These are phyloP conservation scores for Seriola rivoliana DNA, from an alignment of 2,113 vertebrate genomes.

Conservation along the genomic window DNA sequence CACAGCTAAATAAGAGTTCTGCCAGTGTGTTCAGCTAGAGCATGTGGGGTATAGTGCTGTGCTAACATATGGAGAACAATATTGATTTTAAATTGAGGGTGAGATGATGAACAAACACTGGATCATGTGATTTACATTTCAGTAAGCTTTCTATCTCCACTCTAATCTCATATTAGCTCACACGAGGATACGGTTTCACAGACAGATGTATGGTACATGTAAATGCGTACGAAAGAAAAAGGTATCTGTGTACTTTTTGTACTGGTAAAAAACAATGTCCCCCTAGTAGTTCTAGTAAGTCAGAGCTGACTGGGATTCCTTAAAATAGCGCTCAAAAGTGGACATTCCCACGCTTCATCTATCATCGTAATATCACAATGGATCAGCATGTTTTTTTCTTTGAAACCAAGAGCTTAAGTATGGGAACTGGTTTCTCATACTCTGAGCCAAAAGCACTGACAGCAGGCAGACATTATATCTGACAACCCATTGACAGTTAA, in stretches of 20 bases:
- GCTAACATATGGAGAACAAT: slow-evolving; percentile 18
- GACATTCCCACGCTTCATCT: background rate
- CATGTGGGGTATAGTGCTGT: background rate
- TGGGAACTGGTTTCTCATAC: background rate
- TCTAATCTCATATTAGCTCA: slow-evolving; percentile 34
- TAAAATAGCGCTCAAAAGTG: background rate
- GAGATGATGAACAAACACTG: slow-evolving; percentile 22
- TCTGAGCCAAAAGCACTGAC: background rate
- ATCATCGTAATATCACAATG: background rate
- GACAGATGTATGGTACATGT: background rate
- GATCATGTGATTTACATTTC: slow-evolving; percentile 39
- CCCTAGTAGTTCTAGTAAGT: background rate
- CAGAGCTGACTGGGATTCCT: background rate
- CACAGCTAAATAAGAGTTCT: background rate
- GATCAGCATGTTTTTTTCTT: background rate
- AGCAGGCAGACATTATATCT: background rate
- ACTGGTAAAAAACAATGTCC: background rate
- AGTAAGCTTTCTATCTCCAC: slow-evolving; percentile 23
- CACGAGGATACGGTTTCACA: background rate
- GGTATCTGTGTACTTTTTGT: background rate
- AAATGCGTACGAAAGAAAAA: background rate
- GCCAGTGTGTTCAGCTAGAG: background rate
- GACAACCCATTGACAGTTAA: background rate
- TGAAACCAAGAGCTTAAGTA: background rate
- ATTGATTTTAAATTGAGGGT: slow-evolving; percentile 11